Percentiles rank a stretch among this genome's conserved stretches.
phyloP scores from a whole-genome alignment of 2,888 invertebrate species.

The Phaedon cochleariae region DNA sequence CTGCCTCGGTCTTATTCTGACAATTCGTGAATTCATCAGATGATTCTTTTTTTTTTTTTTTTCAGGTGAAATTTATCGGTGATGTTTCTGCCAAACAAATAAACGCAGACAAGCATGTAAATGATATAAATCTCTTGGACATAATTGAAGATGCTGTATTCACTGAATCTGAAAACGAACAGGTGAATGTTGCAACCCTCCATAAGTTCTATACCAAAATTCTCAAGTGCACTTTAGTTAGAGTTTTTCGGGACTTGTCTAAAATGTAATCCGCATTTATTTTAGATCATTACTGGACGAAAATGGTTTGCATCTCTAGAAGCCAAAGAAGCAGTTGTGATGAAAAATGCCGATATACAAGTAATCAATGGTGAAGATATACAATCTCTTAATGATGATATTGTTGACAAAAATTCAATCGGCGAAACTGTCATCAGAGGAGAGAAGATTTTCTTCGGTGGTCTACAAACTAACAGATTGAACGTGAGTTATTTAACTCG shows the following conservation, averaged over 20 bases:
- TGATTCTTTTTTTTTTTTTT: too few relatives aligned
- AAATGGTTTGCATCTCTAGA: constrained; percentile 48
- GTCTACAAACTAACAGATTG: constrained; percentile 51
- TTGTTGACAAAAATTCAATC: constrained; percentile 46
- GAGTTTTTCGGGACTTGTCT: constrained; percentile 50
- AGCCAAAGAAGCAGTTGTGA: constrained; percentile 29
- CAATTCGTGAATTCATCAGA: neutral
- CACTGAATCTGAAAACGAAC: constrained; percentile 45
- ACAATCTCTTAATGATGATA: constrained; percentile 43
- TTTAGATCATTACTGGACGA: constrained; percentile 50
- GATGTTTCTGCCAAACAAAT: constrained; percentile 48
- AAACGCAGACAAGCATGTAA: constrained; percentile 45
- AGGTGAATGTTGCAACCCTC: constrained; percentile 41
- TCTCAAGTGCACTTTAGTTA: constrained; percentile 30
- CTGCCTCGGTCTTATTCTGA: neutral
- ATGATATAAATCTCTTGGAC: constrained; percentile 51
- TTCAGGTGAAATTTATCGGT: constrained; percentile 50
- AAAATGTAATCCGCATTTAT: too few relatives aligned
- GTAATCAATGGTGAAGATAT: constrained; percentile 48
- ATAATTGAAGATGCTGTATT: constrained; percentile 55
- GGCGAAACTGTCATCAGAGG: constrained; percentile 47
- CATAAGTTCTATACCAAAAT: neutral
- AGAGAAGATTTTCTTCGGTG: constrained; percentile 53
- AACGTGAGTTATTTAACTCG: too few relatives aligned
- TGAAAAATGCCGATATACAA: constrained; percentile 41